phyloP scores from a whole-genome alignment of 2,113 vertebrate genomes.

The Syngnathoides biaculeatus region DNA sequence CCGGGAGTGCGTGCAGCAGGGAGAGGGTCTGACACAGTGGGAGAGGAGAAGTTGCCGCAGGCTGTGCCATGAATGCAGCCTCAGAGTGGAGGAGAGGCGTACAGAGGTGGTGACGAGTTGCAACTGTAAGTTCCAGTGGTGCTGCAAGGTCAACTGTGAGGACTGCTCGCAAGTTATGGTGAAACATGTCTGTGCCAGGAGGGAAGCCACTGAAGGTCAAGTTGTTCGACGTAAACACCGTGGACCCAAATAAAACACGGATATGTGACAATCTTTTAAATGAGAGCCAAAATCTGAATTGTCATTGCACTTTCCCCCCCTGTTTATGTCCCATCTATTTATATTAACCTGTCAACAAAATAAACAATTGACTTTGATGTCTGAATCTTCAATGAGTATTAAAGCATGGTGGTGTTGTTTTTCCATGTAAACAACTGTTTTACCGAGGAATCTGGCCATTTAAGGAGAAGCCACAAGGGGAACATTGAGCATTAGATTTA shows the following conservation, averaged over 20 bases:
- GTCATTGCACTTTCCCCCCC: conserved; percentile 47
- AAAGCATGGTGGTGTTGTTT: neutral
- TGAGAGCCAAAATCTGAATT: neutral
- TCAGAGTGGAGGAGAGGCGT: conserved; percentile 81
- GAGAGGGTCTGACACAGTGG: conserved; percentile 76
- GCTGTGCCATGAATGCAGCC: conserved; percentile 87
- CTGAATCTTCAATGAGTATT: conserved; percentile 8
- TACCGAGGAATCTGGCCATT: neutral
- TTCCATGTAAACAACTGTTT: conserved; percentile 6
- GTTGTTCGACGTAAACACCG: conserved; percentile 60
- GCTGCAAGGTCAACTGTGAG: conserved; percentile 90
- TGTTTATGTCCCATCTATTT: conserved; percentile 48
- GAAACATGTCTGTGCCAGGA: conserved; percentile 80
- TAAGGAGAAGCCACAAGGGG: conserved; percentile 2
- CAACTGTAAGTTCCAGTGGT: conserved; percentile 97
- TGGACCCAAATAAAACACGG: conserved; percentile 57
- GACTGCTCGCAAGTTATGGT: conserved; percentile 81
- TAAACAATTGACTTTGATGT: conserved; percentile 4
- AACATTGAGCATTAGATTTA: conserved; percentile 33
- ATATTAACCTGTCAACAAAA: conserved; percentile 29
- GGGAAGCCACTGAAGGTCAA: conserved; percentile 44
- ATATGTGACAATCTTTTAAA: neutral
- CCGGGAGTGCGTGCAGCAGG: conserved; percentile 84
- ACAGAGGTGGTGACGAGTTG: conserved; percentile 83
- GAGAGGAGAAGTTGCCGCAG: conserved; percentile 83